A percentile compares a stretch with the other conserved stretches of the same genome.
Conservation (phyloP, 2,888 invertebrate genomes). For the Microchrysa polita region DNA sequence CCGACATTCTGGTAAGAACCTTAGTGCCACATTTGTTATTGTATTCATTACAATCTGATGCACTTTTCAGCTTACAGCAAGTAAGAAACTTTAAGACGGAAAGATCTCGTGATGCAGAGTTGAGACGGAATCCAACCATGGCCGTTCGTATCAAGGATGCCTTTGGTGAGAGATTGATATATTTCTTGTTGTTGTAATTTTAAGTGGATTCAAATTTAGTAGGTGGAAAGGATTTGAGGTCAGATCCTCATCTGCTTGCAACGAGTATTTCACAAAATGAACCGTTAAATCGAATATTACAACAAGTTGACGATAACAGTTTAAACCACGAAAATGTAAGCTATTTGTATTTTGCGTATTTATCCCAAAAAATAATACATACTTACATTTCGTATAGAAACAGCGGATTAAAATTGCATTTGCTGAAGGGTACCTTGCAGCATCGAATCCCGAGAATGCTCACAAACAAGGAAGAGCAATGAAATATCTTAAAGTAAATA, state of each 20-base stretch:
- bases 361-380: neutral
- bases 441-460: constrained; percentile 65
- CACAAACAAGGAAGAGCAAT: constrained; percentile 66
- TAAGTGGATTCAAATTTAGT: constrained; percentile 4
- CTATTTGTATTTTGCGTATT: neutral
- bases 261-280: constrained; percentile 37
- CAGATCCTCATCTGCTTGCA: neutral
- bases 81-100: constrained; percentile 84
- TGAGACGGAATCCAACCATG: constrained; percentile 76
- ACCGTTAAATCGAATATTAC: constrained; percentile 46
- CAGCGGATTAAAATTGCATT: constrained; percentile 87
- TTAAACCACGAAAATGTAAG: constrained; percentile 47
- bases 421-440: constrained; percentile 89
- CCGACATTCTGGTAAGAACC: constrained; percentile 5
- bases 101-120: constrained; percentile 75
- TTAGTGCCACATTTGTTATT: no score
- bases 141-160: constrained; percentile 73
- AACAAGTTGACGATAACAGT: constrained; percentile 44
- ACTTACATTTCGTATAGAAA: constrained; percentile 65
- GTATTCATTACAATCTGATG: no score
- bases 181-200: no score
- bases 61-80: constrained; percentile 63
- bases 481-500: constrained; percentile 66
- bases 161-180: constrained; percentile 57
- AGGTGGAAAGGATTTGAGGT: constrained; percentile 41